A percentile compares a stretch with the other conserved stretches of the same genome.
phyloP scores from a whole-genome alignment of 2,888 invertebrate genomes.

The Diloba caeruleocephala region DNA sequence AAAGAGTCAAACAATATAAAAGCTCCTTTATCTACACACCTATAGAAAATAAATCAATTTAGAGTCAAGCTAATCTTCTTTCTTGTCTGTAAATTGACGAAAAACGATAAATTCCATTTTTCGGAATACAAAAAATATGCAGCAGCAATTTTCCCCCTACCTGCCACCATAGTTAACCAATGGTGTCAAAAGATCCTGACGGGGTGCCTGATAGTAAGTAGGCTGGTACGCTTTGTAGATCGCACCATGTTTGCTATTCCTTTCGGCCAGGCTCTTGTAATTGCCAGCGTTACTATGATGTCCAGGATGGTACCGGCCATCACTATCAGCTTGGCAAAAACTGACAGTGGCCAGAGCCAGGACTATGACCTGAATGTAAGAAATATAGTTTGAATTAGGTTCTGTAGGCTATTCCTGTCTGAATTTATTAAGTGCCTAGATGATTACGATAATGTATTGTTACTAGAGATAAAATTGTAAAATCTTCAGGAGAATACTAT shows the following conservation, averaged over 20 bases:
- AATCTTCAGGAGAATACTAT: constrained; percentile 4
- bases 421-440: constrained; percentile 23
- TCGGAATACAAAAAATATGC: no score
- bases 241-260: constrained; percentile 67
- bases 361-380: constrained; percentile 59
- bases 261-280: constrained; percentile 58
- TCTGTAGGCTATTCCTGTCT: no score
- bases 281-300: constrained; percentile 60
- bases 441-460: neutral
- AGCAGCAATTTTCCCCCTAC: constrained; percentile 49
- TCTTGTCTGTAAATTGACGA: no score
- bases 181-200: constrained; percentile 70
- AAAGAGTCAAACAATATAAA: no score
- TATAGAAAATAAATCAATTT: no score
- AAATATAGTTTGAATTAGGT: no score
- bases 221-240: constrained; percentile 70
- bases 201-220: constrained; percentile 64
- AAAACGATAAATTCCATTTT: no score
- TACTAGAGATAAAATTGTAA: neutral
- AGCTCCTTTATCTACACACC: no score
- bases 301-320: constrained; percentile 84
- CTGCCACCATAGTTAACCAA: constrained; percentile 63
- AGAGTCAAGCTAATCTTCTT: no score
- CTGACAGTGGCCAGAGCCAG: constrained; percentile 62
- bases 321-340: constrained; percentile 70